phyloP scores from a whole-genome alignment of 2,888 invertebrate genomes.

The Cetonia aurata region DNA sequence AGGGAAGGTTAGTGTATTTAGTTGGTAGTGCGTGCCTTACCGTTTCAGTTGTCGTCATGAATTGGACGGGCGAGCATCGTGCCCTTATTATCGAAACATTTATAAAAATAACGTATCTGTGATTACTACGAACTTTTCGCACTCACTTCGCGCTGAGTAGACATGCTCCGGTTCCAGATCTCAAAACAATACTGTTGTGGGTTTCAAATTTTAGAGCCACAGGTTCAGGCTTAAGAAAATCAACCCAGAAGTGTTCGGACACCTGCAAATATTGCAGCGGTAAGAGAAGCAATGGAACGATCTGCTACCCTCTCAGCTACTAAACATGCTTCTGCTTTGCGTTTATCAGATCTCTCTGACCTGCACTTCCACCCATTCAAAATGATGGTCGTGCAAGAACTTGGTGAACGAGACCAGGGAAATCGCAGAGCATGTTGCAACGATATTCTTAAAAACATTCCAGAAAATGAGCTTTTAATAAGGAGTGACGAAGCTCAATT shows the following conservation, averaged over 20 bases:
- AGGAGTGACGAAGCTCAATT: too few species aligned
- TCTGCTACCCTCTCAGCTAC: constrained; percentile 20
- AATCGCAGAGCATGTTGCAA: constrained; percentile 26
- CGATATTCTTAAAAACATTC: constrained; percentile 46
- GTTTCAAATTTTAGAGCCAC: too few species aligned
- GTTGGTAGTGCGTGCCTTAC: neutral
- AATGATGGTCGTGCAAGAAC: too few species aligned
- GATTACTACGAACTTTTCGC: too few species aligned
- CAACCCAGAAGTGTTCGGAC: constrained; percentile 42
- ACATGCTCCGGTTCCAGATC: too few species aligned
- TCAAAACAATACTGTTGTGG: too few species aligned
- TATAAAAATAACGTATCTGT: constrained; percentile 1
- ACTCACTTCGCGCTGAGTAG: too few species aligned
- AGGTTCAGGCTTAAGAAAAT: too few species aligned
- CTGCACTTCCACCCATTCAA: too few species aligned
- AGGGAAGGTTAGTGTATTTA: constrained; percentile 7
- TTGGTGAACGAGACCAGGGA: constrained; percentile 51
- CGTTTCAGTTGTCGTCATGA: neutral
- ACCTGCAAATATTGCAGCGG: constrained; percentile 27
- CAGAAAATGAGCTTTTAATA: constrained; percentile 46
- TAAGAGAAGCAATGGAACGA: constrained; percentile 29
- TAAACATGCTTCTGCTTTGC: too few species aligned
- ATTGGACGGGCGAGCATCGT: too few species aligned
- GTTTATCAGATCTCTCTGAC: too few species aligned
- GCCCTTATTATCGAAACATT: constrained; percentile 5